Evolutionary conservation across 1,140 invertebrate genomes (phyloP), one percentile per base, ranked within the genome.

Genomic region (Megalopta genalis): DNA sequence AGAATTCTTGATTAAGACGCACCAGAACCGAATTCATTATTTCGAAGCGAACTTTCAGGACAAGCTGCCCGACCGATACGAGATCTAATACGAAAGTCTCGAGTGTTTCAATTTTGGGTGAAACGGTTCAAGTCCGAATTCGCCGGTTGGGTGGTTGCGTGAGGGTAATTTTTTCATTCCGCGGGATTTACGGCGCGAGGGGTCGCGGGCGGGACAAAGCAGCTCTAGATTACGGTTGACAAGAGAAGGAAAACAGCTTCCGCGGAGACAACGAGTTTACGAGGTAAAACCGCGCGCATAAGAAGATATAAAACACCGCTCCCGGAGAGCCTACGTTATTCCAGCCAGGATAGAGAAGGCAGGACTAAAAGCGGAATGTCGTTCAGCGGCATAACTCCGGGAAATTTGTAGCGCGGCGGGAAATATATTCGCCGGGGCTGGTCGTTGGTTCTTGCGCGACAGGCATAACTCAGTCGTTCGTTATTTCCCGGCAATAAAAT

Each of bases 221-320:
- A 14, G 67, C 67, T 32, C 9, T 27, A 42, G 68, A 72, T 64
- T 77, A 77, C 76, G 21, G 54, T n/a, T 16, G 23, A 14, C 37
- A 54, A 66, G 49, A 27, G 8, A 32, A 54, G 37, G n/a, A 23
- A 37, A 7, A 39, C 39, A 39, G 46, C 68, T 71, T 77, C 46
- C 18, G 57, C 23, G 14, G 64, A 65, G 49, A 49, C 64, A 66
- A 73, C 73, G 52, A 71, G 64, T 84, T 79, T 83, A 74, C 54
- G 81, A 72, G 63, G 23, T 46, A 59, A 79, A 79, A 73, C 52
- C 39, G 69, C 67, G 57, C 52, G 10, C 68, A 42, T 14, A 49
- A 57, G 77, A 73, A 27, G 59, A 74, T 73, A 77, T 54, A 65
- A 66, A 83, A 72, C 67, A 60, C 54, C 39, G 67, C 63, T 77